Evolutionary conservation across 2,888 invertebrate species (phyloP).

Genomic region (Branchipolynoe longqiensis): DNA sequence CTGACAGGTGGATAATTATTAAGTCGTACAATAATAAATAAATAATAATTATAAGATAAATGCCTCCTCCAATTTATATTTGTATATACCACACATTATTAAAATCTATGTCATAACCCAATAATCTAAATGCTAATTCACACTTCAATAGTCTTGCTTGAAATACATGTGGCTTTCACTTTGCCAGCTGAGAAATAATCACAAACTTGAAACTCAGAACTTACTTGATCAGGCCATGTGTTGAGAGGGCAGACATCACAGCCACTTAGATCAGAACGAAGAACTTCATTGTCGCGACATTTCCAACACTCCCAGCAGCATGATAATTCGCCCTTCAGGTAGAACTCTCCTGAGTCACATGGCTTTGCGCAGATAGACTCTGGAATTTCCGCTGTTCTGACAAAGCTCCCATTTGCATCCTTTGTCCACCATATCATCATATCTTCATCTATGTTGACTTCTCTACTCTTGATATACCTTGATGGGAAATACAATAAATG

Average conservation of each 20-base stretch:
- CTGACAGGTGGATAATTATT: no score
- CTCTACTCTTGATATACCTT: not conserved
- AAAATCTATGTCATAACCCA: no score
- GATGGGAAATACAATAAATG: no score
- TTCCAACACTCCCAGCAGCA: constrained; percentile 44
- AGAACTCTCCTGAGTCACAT: constrained; percentile 24
- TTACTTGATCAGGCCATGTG: constrained; percentile 47
- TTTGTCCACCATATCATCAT: not conserved
- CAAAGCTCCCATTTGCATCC: not conserved
- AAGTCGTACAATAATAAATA: no score
- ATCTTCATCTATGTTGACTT: constrained; percentile 12
- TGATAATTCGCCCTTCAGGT: constrained; percentile 20
- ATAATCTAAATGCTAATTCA: no score
- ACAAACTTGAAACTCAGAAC: no score
- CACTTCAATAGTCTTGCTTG: no score
- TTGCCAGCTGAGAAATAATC: no score
- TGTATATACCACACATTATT: no score
- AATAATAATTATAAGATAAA: no score
- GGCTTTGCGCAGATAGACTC: constrained; percentile 48
- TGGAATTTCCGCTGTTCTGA: not conserved
- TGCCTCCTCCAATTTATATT: no score
- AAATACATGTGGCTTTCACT: no score
- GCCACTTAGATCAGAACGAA: not conserved
- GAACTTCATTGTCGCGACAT: constrained; percentile 27
- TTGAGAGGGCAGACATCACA: constrained; percentile 24